Evolutionary conservation across 2,888 invertebrate genomes (phyloP), one percentile per base, ranked within the genome.

Genomic region (Acrobasis suavella): DNA sequence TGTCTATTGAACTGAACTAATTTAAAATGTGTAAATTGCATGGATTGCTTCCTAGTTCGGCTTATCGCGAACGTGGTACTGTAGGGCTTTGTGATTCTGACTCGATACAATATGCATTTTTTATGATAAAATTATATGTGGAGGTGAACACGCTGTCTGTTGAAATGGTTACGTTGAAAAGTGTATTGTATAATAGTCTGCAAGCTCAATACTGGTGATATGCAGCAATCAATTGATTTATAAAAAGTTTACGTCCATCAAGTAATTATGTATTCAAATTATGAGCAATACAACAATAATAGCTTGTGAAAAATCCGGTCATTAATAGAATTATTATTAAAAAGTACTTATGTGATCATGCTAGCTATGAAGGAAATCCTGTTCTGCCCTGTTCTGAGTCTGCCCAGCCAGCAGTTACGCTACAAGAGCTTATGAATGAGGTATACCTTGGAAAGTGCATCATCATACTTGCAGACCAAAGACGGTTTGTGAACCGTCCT

Each of bases 31-130:
- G 60, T 51, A 60, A 49, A 60, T 7, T 37, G 39, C n/a, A 3
- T 14, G 51, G 5, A 60, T 51, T 17, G 42, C 51, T 60, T 60
- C 60, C 51, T 52, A 16, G 60, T 60, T 51, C 22, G 22, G 52
- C 37, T 51, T 51, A 51, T 60, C 60, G 37, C 39, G 60, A 38
- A 12, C n/a, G 46, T 50, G 46, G 32, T 37, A 37, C 17, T 42
- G 17, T 17, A 56, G 55, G 10, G 39, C 46, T 46, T 46, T 46
- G n/a, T 46, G n/a, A 14, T 2, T 32, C 32, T 46, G n/a, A 14
- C 1, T 32, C 32, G 10, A 14, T 14, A 46, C 12, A 46, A 12
- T 14, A 5, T 46, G 46, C 46, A n/a, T 46, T 46, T 46, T 46
- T 46, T 1, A n/a, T 46, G 46, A n/a, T 46, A 46, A 46, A 46